A percentile compares a stretch with the other conserved stretches of the same genome.
phyloP scores from a whole-genome alignment of 1,140 invertebrate species.

The Rhopalosiphum padi region DNA sequence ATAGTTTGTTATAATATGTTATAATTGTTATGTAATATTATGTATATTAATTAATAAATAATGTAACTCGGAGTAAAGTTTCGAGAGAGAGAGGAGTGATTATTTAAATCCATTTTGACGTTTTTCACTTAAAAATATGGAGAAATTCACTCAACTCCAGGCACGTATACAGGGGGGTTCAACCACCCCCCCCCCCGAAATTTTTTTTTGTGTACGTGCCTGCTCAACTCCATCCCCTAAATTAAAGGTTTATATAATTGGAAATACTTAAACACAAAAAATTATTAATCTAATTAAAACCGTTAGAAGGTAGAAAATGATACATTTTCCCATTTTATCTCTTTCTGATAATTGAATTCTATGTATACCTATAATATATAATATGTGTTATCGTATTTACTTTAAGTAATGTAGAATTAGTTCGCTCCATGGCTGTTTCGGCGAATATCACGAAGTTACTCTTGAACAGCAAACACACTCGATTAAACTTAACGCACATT shows the following conservation, averaged over 20 bases:
- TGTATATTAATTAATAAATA: neutral
- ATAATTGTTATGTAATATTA: too few relatives aligned
- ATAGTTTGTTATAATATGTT: neutral
- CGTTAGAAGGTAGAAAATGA: too few relatives aligned
- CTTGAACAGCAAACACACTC: neutral
- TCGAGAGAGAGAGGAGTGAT: too few relatives aligned
- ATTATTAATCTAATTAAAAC: too few relatives aligned
- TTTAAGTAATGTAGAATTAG: neutral
- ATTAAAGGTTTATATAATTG: neutral
- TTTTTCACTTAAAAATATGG: neutral
- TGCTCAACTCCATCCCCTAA: neutral
- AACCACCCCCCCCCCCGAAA: too few relatives aligned
- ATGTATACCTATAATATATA: too few relatives aligned
- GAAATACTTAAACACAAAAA: too few relatives aligned
- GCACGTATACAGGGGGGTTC: too few relatives aligned
- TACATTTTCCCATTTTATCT: too few relatives aligned
- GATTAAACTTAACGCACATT: slow-evolving; percentile 14
- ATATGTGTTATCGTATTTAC: neutral
- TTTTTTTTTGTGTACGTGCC: too few relatives aligned
- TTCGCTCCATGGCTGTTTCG: neutral
- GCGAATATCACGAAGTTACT: neutral
- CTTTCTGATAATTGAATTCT: too few relatives aligned
- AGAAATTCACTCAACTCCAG: neutral
- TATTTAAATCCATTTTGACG: neutral
- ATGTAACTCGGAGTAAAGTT: neutral